Base-by-base conservation (phyloP, 2,888 invertebrate genomes). In the Orchesellides sinensis region DNA sequence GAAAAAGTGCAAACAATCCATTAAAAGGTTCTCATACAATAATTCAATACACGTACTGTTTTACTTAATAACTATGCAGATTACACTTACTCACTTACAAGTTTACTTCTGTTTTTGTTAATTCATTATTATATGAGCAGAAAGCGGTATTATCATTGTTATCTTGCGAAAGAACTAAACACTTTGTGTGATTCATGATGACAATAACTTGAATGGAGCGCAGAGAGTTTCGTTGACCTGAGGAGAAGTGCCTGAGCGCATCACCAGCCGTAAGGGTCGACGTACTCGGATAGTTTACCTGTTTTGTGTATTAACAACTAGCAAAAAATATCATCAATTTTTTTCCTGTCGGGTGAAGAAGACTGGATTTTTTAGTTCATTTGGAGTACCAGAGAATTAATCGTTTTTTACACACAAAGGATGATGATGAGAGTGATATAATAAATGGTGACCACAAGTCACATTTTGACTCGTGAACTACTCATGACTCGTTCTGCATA, bases 131-230 rank as follows among this genome's bases (percentile, higher is more conserved):
- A 59, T 27, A 23, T 4, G 14, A 21, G 6, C 19, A 54, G 23
- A 54, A 17, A 54, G 54, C 54, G 23, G 54, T 5, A n/a, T 5
- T n/a, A 17, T 49, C 6, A 10, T n/a, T 49, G 49, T 49, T 8
- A 5, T 5, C 5, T 35, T 35, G 35, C 6, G 35, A 63, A 63
- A 25, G 17, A 54, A 59, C 12, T 19, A 40, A 40, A 40, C n/a
- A 40, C 40, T 40, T 8, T 14, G 59, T 14, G 80, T 80, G 80
- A 80, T 80, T 80, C 80, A 80, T 80, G 80, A 80, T 80, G 80
- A 80, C 80, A 80, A 59, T 80, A 66, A 80, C 66, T 80, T 80
- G 80, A 73, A 79, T 73, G 80, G 73, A 79, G 78, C 59, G 49
- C 49, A 40, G n/a, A 40, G 40, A 70, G 80, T 80, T 80, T 80